Conservation (phyloP, 2,113 vertebrate species). For the Menura novaehollandiae region DNA sequence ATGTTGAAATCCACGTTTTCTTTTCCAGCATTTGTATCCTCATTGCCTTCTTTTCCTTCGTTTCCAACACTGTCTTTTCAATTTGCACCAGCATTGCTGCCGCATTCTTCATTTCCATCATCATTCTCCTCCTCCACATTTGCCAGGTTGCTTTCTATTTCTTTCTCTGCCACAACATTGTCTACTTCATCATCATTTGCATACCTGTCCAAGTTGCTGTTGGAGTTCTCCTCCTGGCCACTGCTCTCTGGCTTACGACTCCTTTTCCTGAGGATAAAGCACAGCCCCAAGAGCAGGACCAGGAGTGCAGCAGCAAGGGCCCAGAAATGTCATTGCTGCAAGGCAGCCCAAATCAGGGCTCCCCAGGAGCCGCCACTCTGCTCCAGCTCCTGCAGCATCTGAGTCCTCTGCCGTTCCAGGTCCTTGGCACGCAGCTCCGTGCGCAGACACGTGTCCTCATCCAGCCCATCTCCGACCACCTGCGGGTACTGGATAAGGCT, state of each 20-base stretch:
- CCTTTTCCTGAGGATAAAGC: not conserved
- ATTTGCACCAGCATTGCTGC: not conserved
- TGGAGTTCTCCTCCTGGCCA: not conserved
- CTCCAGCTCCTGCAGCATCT: rapidly evolving
- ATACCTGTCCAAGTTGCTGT: not conserved
- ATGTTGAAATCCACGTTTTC: not conserved
- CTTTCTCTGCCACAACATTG: not conserved
- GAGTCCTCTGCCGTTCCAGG: rapidly evolving
- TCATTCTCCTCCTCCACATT: too few relatives aligned
- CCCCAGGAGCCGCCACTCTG: not conserved
- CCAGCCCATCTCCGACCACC: not conserved
- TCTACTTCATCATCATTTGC: not conserved
- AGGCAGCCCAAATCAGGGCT: rapidly evolving
- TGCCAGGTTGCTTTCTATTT: too few relatives aligned
- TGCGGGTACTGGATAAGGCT: rapidly evolving
- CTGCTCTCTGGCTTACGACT: not conserved
- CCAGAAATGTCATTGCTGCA: not conserved
- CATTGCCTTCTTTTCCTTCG: not conserved
- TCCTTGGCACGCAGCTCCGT: not conserved
- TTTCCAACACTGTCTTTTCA: not conserved
- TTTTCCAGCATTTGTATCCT: not conserved
- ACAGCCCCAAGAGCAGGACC: not conserved
- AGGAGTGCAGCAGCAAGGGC: not conserved
- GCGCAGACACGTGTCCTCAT: rapidly evolving
- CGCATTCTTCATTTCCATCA: not conserved